Base-by-base conservation (phyloP, 2,113 vertebrate genomes). In the Trichechus manatus region DNA sequence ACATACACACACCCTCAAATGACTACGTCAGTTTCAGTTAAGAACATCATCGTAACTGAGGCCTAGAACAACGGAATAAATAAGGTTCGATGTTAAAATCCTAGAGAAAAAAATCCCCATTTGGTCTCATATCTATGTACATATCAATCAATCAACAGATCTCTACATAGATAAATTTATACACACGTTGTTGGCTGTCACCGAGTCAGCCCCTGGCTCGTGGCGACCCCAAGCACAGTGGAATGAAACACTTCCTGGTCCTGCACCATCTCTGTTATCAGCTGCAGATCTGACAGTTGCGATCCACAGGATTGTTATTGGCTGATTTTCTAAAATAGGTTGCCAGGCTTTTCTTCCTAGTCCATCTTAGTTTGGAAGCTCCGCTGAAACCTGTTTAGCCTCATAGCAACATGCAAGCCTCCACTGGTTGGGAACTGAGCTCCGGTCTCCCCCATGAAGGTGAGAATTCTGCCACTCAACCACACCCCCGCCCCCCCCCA, bases 41-140 rank as follows among this genome's bases (percentile, higher is more conserved):
- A 22, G 53, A 27, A 9, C 53, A 63, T n/a, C 23, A 0, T 36
- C 42, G 27, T 44, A 74, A 87, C 80, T 22, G 75, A 92, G 15
- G 33, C 42, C 44, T n/a, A 79, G 50, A 50, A 47, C 74, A 56
- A 64, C 15, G 31, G 39, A 80, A 79, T 22, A 90, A 92, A 92
- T 27, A n/a, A 9, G 61, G 33, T 50, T 78, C 59, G 56, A 53
- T 27, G 31, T 13, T 53, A 70, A 90, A 91, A 88, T 50, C n/a
- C 50, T 63, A 87, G 10, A 59, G 63, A 8, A 53, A 80, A 80
- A 47, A n/a, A n/a, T 10, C 29, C 9, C 27, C 42, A 5, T 44
- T 68, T 36, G 36, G 31, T 39, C 85, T 87, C 53, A 9, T 5
- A 17, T 79, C 50, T 87, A 53, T 6, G 0, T 17, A 27, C 3